A percentile compares a stretch with the other conserved stretches of the same genome.
These are phyloP conservation scores for Phylloscopus collybita DNA, from an alignment of 2,797 vertebrate species.

Conservation along the genomic window DNA sequence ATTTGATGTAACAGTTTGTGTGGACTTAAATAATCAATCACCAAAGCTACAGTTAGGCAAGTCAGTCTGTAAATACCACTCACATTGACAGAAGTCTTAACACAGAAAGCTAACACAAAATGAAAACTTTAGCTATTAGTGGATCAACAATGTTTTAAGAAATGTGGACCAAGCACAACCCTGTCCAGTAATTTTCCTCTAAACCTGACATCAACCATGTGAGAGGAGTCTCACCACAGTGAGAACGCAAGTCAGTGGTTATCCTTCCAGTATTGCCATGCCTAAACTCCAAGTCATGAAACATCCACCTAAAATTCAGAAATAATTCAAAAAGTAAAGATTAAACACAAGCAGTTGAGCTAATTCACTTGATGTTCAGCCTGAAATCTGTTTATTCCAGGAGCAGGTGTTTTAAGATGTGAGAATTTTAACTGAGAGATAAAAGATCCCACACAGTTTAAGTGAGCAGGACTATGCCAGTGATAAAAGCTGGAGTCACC, in stretches of 20 bases:
- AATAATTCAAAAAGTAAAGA: background rate
- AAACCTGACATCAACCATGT: background rate
- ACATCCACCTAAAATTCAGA: background rate
- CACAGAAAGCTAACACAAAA: background rate
- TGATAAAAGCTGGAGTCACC: background rate
- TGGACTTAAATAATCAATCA: constrained; percentile 42
- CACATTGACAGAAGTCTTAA: background rate
- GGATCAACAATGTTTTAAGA: background rate
- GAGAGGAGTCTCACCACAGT: background rate
- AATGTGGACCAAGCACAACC: background rate
- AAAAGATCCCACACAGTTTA: accelerated
- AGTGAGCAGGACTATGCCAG: background rate
- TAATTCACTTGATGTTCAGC: background rate
- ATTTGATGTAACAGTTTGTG: constrained; percentile 20
- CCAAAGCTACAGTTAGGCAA: constrained; percentile 21
- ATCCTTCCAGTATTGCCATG: no score
- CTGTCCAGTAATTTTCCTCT: background rate
- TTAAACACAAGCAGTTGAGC: background rate
- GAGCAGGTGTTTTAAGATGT: background rate
- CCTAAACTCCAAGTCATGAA: background rate
- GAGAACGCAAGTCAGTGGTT: background rate
- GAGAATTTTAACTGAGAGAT: background rate
- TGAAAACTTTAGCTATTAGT: background rate
- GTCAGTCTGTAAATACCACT: background rate
- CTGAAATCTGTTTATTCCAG: background rate